Evolutionary conservation across 2,797 vertebrate species (phyloP), one percentile per base, ranked within the genome.

Genomic region (Acrocephalus scirpaceus): DNA sequence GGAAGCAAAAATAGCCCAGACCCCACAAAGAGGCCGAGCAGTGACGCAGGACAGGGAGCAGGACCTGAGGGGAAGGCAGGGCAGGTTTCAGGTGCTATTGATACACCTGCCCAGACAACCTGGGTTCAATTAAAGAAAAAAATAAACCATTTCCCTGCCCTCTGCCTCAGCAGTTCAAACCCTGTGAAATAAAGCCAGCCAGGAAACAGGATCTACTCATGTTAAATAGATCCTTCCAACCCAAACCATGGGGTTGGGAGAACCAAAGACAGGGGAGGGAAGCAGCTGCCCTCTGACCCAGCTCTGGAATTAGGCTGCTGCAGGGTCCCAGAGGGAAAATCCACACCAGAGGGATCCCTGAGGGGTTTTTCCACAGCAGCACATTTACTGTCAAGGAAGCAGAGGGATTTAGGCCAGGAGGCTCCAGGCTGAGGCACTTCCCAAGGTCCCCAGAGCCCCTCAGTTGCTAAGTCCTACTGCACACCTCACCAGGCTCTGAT

Each of bases 1-100:
- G 88, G 94, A 86, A 90, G 72, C 77, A 83, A 79, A 94, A 96
- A 91, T 94, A 96, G 92, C 95, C 85, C 5, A 4, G 70, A 53
- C 73, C 70, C 72, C 3, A 0, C 0, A 11, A 51, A 60, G 89
- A 53, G 42, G 74, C 53, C 7, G 2, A 78, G 86, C 34, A 0
- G 60, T 90, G 76, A 96, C 58, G 45, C 91, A 92, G 82, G 92
- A 93, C 79, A 30, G 15, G 3, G 76, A 22, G 58, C 85, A 56
- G 69, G 77, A 85, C 79, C 92, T 12, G 4, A 72, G 79, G 79
- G 65, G 64, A 86, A 70, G 86, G 92, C 88, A 94, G 93, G 93
- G 42, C 66, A 65, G 6, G 70, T 21, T 67, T 16, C 83, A 54
- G n/a, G 56, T 27, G 7, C 17, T 13, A 57, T 21, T 11, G 44